Evolutionary conservation across 2,888 invertebrate genomes (phyloP).

Genomic region (Gerris lacustris): DNA sequence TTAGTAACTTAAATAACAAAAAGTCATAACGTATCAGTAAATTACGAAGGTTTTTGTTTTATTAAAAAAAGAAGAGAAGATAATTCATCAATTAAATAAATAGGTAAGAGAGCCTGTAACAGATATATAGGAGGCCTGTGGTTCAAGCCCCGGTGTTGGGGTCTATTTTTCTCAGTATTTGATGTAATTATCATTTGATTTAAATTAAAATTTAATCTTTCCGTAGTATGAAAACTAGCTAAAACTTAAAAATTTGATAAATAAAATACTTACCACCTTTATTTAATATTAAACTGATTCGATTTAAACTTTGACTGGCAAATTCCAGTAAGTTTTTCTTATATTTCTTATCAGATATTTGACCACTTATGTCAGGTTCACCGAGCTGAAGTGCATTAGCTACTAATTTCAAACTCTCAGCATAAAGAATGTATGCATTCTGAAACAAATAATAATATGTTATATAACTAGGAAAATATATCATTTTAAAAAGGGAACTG

Average conservation of each 20-base stretch:
- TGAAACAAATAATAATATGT: slow-evolving; percentile 16
- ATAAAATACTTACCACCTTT: slow-evolving; percentile 18
- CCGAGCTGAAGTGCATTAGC: slow-evolving; percentile 19
- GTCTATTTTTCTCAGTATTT: no score
- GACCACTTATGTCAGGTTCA: slow-evolving; percentile 11
- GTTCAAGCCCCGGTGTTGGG: no score
- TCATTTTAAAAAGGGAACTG: not conserved
- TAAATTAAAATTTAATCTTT: no score
- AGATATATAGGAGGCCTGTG: no score
- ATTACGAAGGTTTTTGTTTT: no score
- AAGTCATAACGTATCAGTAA: no score
- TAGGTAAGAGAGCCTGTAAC: no score
- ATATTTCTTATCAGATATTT: not conserved
- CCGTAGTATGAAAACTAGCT: no score
- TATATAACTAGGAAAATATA: slow-evolving; percentile 7
- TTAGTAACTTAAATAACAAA: no score
- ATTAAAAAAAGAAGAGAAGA: no score
- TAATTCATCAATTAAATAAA: no score
- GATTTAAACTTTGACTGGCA: slow-evolving; percentile 22
- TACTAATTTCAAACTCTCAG: slow-evolving; percentile 22
- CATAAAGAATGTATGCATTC: slow-evolving; percentile 23
- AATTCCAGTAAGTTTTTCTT: slow-evolving; percentile 25
- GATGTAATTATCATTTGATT: no score
- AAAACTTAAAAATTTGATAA: not conserved
- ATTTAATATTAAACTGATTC: slow-evolving; percentile 20